phyloP scores from a whole-genome alignment of 2,113 vertebrate genomes.

The Malurus alboscapulatus region DNA sequence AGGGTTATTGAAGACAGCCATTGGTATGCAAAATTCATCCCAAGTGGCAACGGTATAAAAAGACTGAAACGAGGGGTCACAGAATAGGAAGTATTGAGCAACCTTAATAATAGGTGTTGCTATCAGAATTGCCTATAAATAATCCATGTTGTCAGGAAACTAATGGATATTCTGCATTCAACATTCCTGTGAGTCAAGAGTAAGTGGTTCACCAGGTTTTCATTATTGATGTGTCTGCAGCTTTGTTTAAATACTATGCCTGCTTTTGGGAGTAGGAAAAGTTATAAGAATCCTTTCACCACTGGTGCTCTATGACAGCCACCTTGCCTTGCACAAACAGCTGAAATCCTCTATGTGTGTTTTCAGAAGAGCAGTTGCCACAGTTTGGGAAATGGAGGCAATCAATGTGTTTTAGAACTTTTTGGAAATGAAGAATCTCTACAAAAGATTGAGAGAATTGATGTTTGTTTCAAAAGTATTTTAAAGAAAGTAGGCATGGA shows the following conservation, averaged over 20 bases:
- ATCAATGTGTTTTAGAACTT: background rate
- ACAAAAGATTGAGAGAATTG: background rate
- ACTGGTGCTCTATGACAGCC: background rate
- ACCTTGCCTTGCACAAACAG: background rate
- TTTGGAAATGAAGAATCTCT: background rate
- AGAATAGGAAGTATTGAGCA: slow-evolving; percentile 27
- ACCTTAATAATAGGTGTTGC: slow-evolving; percentile 38
- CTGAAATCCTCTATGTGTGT: background rate
- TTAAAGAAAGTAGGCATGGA: background rate
- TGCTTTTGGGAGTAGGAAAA: background rate
- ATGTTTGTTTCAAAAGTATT: background rate
- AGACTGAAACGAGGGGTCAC: background rate
- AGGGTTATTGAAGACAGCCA: background rate
- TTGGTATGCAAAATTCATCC: slow-evolving; percentile 15
- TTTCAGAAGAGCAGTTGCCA: background rate
- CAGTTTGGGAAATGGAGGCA: background rate
- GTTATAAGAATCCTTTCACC: background rate
- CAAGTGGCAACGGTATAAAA: slow-evolving; percentile 7
- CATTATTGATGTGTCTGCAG: slow-evolving; percentile 28
- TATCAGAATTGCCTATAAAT: slow-evolving; percentile 45
- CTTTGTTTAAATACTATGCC: slow-evolving; percentile 24
- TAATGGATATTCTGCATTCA: slow-evolving; percentile 46
- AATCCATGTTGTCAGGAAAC: slow-evolving; percentile 43
- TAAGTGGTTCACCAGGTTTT: slow-evolving; percentile 49
- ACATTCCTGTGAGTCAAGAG: slow-evolving; percentile 8